Percentiles rank a stretch among this genome's conserved stretches.
Conservation (phyloP, 2,113 vertebrate species). For the Chlorocebus sabaeus region DNA sequence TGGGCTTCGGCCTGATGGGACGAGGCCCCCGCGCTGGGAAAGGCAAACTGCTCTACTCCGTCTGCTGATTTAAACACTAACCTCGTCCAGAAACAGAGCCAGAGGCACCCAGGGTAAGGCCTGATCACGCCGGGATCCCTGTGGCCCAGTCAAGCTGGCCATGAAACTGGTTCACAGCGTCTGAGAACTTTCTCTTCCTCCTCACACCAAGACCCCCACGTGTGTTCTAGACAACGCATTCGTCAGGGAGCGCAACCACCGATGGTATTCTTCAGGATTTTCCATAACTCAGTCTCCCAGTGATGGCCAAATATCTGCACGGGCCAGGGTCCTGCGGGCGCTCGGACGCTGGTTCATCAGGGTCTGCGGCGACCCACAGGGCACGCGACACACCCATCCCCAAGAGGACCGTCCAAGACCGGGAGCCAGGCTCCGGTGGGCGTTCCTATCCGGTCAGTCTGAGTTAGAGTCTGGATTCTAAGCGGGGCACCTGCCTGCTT, state of each 20-base stretch:
- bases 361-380: fast-evolving
- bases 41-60: too few species aligned
- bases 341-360: fast-evolving
- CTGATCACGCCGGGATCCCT: not conserved
- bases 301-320: not conserved
- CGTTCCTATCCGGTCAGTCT: fast-evolving
- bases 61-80: not conserved
- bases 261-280: not conserved
- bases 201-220: not conserved
- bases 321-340: not conserved
- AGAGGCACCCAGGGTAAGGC: not conserved
- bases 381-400: fast-evolving
- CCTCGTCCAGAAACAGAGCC: not conserved
- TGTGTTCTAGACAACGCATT: fast-evolving
- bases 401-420: too few species aligned
- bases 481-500: fast-evolving
- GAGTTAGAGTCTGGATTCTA: not conserved
- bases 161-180: not conserved
- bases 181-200: too few species aligned
- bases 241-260: fast-evolving
- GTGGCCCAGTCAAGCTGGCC: not conserved
- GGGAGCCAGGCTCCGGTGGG: fast-evolving
- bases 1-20: too few species aligned
- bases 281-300: not conserved
- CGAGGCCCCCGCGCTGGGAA: not conserved